Base-by-base conservation (phyloP, 2,113 vertebrate species). In the Puffinus mauretanicus region DNA sequence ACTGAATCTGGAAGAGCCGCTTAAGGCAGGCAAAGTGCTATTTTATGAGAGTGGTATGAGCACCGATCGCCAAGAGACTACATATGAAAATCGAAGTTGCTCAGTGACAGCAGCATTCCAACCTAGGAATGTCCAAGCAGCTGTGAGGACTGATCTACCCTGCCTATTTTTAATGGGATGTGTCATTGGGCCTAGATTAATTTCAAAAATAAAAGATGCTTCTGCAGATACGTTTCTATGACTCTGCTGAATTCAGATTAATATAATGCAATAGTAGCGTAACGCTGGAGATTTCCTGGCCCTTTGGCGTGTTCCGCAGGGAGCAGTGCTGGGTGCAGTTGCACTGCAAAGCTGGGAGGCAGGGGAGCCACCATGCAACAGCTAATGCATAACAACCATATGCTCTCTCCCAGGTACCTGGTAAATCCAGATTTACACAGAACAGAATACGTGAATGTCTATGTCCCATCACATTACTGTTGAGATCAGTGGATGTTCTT, bases 91-190 rank as follows among this genome's bases (percentile, higher is more conserved):
- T 85, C 13, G 6, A 47, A 91, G 66, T 61, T 76, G 54, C 82
- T 91, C 84, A 36, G 57, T 88, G 92, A 82, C 2, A 7, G 90
- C 67, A 69, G 84, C 92, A 94, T 90, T 96, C 84, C 87, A 55
- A 77, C 44, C 58, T 22, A 92, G 92, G 72, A 94, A 94, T 62
- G 47, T 92, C 73, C 86, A 94, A 90, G 82, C 92, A 94, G 89
- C 92, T 95, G 76, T 47, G 72, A 94, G 69, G 58, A 51, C 57
- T 94, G 88, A 94, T 58, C 57, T 67, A 47, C 38, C 26, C 62
- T 82, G 82, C 72, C 89, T 97, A 32, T 96, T 97, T 96, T 96
- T 93, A 94, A 93, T 91, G 71, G 38, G 79, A 86, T 85, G 32
- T 86, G 89, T 97, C 90, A 94, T 9, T 87, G 10, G 49, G 44